phyloP scores from a whole-genome alignment of 2,888 invertebrate genomes.

The Napeogenes sylphis region DNA sequence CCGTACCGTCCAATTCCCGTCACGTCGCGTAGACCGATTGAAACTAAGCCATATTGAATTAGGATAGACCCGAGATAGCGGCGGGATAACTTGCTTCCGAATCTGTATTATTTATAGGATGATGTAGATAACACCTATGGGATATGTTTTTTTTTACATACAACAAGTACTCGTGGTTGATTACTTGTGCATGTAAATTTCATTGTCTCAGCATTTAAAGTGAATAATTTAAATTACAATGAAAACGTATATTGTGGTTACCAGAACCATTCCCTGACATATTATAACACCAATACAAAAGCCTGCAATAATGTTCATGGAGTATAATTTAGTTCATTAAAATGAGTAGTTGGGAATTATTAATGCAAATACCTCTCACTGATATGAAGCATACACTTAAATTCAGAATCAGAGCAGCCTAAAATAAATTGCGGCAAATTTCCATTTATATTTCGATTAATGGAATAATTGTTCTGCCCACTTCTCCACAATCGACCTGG shows the following conservation, averaged over 20 bases:
- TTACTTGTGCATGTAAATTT: too few species aligned
- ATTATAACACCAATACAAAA: background rate
- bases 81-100: slow-evolving; percentile 6
- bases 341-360: slow-evolving; percentile 11
- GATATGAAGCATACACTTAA: slow-evolving; percentile 15
- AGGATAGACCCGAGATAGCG: slow-evolving; percentile 21
- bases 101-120: slow-evolving; percentile 14
- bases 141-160: background rate
- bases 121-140: slow-evolving; percentile 5
- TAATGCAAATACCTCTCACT: slow-evolving; percentile 15
- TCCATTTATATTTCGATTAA: slow-evolving; percentile 28
- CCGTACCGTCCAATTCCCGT: slow-evolving; percentile 35
- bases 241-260: too few species aligned
- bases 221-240: too few species aligned
- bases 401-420: slow-evolving; percentile 12
- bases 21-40: slow-evolving; percentile 33
- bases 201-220: too few species aligned
- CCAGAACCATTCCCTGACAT: too few species aligned
- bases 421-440: slow-evolving; percentile 24
- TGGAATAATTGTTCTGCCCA: slow-evolving; percentile 13
- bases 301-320: background rate
- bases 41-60: slow-evolving; percentile 32
- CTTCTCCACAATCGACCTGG: background rate
- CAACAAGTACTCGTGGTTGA: background rate
- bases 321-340: slow-evolving; percentile 9